phyloP scores from a whole-genome alignment of 92 coral and sea anemone genomes.

The Blastomussa wellsi region DNA sequence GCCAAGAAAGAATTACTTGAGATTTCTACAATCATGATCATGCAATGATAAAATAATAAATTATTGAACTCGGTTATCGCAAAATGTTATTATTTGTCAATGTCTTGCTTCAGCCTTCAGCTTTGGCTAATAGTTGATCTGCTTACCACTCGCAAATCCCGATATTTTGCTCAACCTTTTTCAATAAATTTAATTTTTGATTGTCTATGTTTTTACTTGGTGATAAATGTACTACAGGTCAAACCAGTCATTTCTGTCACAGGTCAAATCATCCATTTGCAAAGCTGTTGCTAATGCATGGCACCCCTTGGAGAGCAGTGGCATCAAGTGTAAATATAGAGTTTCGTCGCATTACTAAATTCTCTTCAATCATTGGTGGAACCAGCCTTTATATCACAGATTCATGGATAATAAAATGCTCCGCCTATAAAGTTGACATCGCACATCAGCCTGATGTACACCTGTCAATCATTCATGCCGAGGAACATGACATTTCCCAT shows the following conservation, averaged over 20 bases:
- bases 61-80: no score
- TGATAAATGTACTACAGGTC: background rate
- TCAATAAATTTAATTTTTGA: no score
- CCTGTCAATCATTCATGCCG: conserved; percentile 83
- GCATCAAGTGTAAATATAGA: conserved; percentile 92
- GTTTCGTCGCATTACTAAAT: conserved; percentile 89
- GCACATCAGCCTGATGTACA: conserved; percentile 99
- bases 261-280: conserved; percentile 92
- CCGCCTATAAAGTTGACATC: conserved; percentile 82
- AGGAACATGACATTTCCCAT: conserved; percentile 90
- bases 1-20: no score
- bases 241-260: no score
- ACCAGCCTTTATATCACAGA: conserved; percentile 96
- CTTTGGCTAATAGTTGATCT: no score
- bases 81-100: no score
- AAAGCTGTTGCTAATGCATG: conserved; percentile 79
- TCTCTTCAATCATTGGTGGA: conserved; percentile 91
- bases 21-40: no score
- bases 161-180: no score
- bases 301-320: conserved; percentile 97
- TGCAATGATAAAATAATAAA: no score
- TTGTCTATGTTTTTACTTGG: background rate
- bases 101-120: no score
- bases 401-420: conserved; percentile 92
- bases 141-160: no score